phyloP scores from a whole-genome alignment of 2,113 vertebrate species.

The Jacana jacana region DNA sequence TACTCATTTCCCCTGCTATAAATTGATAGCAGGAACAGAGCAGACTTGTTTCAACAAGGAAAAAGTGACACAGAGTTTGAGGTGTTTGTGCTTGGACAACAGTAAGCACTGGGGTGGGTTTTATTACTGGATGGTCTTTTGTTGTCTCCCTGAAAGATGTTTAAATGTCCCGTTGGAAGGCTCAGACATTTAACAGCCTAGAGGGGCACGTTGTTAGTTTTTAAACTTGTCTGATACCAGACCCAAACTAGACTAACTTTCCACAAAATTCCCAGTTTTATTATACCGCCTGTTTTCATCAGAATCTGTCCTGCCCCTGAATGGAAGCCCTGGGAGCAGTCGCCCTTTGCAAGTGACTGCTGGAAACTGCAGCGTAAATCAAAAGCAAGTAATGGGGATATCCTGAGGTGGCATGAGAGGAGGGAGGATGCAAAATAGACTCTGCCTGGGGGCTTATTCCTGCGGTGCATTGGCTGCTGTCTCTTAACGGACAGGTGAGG shows the following conservation, averaged over 20 bases:
- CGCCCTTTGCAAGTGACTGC: neutral
- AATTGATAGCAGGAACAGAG: neutral
- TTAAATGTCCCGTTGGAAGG: neutral
- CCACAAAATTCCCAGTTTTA: neutral
- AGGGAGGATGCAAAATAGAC: neutral
- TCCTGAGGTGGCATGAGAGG: neutral
- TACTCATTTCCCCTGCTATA: neutral
- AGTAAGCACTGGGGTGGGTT: neutral
- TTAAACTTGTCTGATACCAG: neutral
- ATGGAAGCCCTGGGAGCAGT: neutral
- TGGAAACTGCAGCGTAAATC: neutral
- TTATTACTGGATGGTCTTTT: neutral
- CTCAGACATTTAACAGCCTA: neutral
- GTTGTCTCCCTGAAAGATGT: neutral
- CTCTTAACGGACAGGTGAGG: neutral
- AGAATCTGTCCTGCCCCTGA: neutral
- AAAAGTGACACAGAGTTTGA: neutral
- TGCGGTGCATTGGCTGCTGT: neutral
- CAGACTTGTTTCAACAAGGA: neutral
- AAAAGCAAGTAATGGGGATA: neutral
- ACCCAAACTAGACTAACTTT: neutral
- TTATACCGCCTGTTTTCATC: neutral
- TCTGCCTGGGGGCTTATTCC: neutral
- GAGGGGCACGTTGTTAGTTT: neutral
- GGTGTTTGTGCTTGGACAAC: neutral